phyloP scores from a whole-genome alignment of 2,113 vertebrate genomes.

The Podarcis raffonei region DNA sequence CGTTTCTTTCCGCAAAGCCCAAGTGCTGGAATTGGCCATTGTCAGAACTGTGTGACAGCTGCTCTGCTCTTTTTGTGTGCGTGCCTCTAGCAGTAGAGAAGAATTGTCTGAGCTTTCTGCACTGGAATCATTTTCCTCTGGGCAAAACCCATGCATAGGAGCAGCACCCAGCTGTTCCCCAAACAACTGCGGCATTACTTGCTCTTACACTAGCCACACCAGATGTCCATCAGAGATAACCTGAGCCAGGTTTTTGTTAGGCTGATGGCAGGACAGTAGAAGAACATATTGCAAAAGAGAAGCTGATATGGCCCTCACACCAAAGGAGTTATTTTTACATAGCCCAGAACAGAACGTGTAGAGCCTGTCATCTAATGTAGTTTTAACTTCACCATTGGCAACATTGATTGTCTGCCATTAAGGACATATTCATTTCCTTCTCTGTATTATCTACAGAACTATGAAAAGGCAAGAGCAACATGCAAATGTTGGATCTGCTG shows the following conservation, averaged over 20 bases:
- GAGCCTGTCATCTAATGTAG: neutral
- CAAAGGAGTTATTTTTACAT: conserved; percentile 65
- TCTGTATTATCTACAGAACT: conserved; percentile 6
- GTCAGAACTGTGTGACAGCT: conserved; percentile 37
- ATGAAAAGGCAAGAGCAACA: neutral
- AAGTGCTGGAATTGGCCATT: conserved; percentile 30
- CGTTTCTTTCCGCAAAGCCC: conserved; percentile 15
- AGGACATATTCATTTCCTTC: conserved; percentile 20
- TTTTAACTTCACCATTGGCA: conserved; percentile 40
- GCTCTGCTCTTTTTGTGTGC: conserved; percentile 8
- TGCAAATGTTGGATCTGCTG: neutral
- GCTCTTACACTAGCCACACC: conserved; percentile 3
- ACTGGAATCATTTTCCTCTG: conserved; percentile 15
- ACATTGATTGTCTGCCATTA: conserved; percentile 34
- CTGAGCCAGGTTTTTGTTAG: neutral
- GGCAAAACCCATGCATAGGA: conserved; percentile 23
- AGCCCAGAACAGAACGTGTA: accelerated
- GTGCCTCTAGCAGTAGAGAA: conserved; percentile 41
- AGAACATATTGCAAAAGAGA: conserved; percentile 41
- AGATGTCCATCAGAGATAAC: conserved; percentile 41
- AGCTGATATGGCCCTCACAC: neutral
- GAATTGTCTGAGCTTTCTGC: conserved; percentile 18
- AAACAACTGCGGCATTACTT: conserved; percentile 13
- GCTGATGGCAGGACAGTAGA: conserved; percentile 18
- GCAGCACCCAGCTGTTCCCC: conserved; percentile 38